These are phyloP conservation scores for Pangasius larnaudii DNA, from an alignment of 2,797 vertebrate genomes.

Conservation along the genomic window DNA sequence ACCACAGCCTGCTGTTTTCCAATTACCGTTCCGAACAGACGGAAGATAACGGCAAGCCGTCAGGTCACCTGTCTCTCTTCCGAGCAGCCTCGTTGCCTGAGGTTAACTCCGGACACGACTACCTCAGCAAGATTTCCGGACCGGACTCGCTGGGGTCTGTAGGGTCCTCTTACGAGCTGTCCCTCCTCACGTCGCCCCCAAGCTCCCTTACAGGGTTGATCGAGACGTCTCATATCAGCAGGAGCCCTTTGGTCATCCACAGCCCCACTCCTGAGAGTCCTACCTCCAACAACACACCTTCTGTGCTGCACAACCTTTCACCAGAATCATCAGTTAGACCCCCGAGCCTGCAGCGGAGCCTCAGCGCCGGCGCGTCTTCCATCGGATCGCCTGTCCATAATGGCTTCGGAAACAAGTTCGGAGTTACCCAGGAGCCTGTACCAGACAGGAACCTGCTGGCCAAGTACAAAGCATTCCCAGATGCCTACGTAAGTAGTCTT, in stretches of 20 bases:
- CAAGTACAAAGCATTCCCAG: slow-evolving; percentile 80
- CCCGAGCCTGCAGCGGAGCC: slow-evolving; percentile 67
- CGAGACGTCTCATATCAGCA: slow-evolving; percentile 62
- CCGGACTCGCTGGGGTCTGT: not conserved
- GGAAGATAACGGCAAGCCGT: slow-evolving; percentile 59
- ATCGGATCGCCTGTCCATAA: slow-evolving; percentile 46
- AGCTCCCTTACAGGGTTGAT: slow-evolving; percentile 54
- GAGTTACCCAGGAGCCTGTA: slow-evolving; percentile 54
- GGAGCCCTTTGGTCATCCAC: slow-evolving; percentile 23
- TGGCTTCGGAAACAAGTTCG: slow-evolving; percentile 54
- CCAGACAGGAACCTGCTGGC: slow-evolving; percentile 50
- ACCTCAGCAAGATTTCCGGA: slow-evolving; percentile 31
- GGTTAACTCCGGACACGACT: slow-evolving; percentile 4
- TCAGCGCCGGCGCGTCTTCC: slow-evolving; percentile 58
- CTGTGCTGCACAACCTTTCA: slow-evolving; percentile 52
- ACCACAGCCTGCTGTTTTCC: slow-evolving; percentile 85
- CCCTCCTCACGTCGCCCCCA: slow-evolving; percentile 59
- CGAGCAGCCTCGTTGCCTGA: slow-evolving; percentile 69
- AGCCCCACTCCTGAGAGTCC: not conserved
- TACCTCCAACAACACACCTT: slow-evolving; percentile 42
- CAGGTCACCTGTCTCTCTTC: slow-evolving; percentile 6
- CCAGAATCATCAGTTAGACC: slow-evolving; percentile 32
- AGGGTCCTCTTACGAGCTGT: slow-evolving; percentile 59
- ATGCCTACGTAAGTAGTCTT: slow-evolving; percentile 79
- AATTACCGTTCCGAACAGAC: slow-evolving; percentile 64